phyloP scores from a whole-genome alignment of 30 jellyfish, hydroid and myxozoan genomes.

The Aurelia coerulea region DNA sequence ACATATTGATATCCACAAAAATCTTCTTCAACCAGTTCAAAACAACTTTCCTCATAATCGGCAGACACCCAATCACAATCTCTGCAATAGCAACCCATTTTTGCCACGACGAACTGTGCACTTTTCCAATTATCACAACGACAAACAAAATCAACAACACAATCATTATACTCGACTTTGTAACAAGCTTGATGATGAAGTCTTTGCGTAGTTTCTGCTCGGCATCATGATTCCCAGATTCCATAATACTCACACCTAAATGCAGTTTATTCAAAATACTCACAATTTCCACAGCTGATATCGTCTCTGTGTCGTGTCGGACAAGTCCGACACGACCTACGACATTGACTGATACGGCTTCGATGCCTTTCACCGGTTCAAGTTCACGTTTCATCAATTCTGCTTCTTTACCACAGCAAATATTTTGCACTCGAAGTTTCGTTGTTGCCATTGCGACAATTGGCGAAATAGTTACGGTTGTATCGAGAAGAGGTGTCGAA shows the following conservation, averaged over 20 bases:
- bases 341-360: constrained; percentile 70
- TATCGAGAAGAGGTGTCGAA: constrained; percentile 1
- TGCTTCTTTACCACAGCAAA: constrained; percentile 95
- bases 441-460: constrained; percentile 38
- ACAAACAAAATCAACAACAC: constrained; percentile 44
- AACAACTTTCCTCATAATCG: constrained; percentile 60
- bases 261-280: constrained; percentile 66
- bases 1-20: constrained; percentile 66
- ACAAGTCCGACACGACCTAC: constrained; percentile 85
- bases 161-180: constrained; percentile 17
- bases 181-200: constrained; percentile 16
- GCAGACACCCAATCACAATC: constrained; percentile 65
- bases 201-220: constrained; percentile 22
- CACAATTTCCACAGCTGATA: constrained; percentile 57
- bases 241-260: constrained; percentile 85
- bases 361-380: constrained; percentile 60
- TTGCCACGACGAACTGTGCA: constrained; percentile 6
- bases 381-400: constrained; percentile 64
- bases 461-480: too few relatives aligned
- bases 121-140: constrained; percentile 54
- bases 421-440: constrained; percentile 80
- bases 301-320: constrained; percentile 51
- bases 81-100: constrained; percentile 76
- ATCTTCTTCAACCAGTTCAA: constrained; percentile 65
- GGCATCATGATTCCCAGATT: constrained; percentile 56